Evolutionary conservation across 2,888 invertebrate species (phyloP).

Genomic region (Anthrax anthrax): DNA sequence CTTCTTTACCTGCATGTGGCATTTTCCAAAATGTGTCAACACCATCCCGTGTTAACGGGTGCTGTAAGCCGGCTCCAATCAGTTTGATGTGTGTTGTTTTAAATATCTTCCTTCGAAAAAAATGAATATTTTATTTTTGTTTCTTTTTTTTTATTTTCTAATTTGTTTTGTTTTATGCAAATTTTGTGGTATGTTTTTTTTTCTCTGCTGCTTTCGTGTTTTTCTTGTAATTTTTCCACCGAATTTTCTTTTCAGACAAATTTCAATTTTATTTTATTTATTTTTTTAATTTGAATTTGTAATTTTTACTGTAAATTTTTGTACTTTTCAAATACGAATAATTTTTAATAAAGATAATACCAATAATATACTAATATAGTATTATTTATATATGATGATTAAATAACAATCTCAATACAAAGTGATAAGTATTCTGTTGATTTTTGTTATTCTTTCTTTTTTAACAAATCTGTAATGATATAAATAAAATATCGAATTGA

Average conservation of each 20-base stretch:
- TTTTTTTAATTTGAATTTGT: no score
- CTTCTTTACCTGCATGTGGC: slow-evolving; percentile 75
- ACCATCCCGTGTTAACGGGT: slow-evolving; percentile 29
- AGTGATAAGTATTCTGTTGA: no score
- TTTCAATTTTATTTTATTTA: no score
- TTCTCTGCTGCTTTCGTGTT: not conserved
- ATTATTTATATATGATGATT: no score
- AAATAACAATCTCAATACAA: no score
- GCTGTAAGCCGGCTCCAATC: slow-evolving; percentile 28
- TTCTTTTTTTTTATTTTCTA: not conserved
- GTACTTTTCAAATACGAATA: no score
- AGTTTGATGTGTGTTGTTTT: slow-evolving; percentile 15
- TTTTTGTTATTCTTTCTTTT: no score
- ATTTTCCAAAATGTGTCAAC: slow-evolving; percentile 72
- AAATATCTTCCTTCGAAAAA: slow-evolving; percentile 6
- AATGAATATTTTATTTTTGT: not conserved
- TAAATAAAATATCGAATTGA: no score
- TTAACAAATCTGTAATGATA: no score
- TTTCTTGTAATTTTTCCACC: not conserved
- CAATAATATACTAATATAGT: no score
- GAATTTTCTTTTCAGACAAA: not conserved
- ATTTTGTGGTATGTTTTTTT: not conserved
- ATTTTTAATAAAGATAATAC: no score
- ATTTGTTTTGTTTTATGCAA: not conserved
- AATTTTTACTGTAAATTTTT: no score